Evolutionary conservation across 2,797 vertebrate genomes (phyloP).

Genomic region (Gymnocypris eckloni): DNA sequence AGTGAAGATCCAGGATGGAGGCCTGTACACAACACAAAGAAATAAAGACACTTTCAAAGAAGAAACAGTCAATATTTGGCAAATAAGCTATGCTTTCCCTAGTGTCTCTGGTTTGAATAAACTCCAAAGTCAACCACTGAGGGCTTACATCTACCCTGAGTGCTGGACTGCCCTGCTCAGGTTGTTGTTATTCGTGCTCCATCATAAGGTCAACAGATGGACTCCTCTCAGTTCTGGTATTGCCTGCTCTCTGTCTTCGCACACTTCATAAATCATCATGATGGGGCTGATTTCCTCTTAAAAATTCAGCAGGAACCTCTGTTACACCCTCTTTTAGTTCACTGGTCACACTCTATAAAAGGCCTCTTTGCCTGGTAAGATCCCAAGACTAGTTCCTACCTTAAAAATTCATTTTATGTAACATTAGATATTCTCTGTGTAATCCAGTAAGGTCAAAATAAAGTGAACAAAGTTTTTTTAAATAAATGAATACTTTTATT

Average conservation of each 20-base stretch:
- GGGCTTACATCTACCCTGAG: background rate
- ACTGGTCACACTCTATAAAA: constrained; percentile 65
- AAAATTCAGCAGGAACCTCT: constrained; percentile 40
- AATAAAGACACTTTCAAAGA: constrained; percentile 41
- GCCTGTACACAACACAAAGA: constrained; percentile 77
- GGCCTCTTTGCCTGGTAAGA: constrained; percentile 43
- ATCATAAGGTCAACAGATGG: constrained; percentile 35
- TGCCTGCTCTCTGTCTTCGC: constrained; percentile 48
- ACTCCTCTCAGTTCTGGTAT: constrained; percentile 33
- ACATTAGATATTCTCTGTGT: background rate
- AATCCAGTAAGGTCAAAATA: background rate
- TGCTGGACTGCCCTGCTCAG: background rate
- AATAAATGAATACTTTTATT: background rate
- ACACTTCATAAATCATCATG: constrained; percentile 51
- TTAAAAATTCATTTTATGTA: background rate
- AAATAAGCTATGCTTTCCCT: constrained; percentile 1
- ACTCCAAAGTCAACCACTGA: constrained; percentile 5
- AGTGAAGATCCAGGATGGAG: constrained; percentile 95
- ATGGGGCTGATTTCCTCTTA: constrained; percentile 54
- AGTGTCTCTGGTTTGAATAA: constrained; percentile 1
- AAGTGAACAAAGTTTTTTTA: background rate
- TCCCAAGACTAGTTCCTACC: constrained; percentile 1
- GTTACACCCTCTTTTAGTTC: constrained; percentile 36
- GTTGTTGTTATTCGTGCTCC: background rate
- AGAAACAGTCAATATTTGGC: background rate